Base-by-base conservation (phyloP, 1,140 invertebrate species). In the Hypsibius dujardini region DNA sequence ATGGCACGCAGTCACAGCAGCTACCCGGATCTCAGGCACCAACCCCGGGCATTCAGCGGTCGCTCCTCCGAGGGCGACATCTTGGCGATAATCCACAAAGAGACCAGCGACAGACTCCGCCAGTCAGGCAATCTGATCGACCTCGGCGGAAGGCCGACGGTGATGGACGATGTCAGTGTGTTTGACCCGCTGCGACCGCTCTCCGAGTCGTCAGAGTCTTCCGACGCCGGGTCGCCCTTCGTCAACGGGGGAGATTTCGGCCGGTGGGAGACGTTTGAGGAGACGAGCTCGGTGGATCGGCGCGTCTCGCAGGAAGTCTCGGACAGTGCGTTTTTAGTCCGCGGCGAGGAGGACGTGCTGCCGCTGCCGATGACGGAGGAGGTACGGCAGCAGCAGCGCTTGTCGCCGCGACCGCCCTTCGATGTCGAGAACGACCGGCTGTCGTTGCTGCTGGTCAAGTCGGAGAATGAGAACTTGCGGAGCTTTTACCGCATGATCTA, bases 111-210 rank as follows among this genome's bases (percentile, higher is more conserved):
- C 12, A 12, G 12, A 15, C 42, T 67, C 12, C 12, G 42, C 12
- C 12, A 67, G 42, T 15, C 62, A 7, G 62, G 62, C 12, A 45
- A 67, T 42, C 62, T 67, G 62, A 67, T 67, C 42, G 62, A 67
- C 62, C 42, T 67, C 42, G 62, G 62, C 12, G 12, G 3, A 45
- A 7, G 3, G 12, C 12, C 62, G 62, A 12, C 62, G 12, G 3
- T 67, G 12, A 28, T 28, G 28, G 28, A 28, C 28, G 42, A 67
- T 7, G 42, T 3, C 42, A 12, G 42, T 42, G 12, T 15, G 3
- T 67, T 67, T 42, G 62, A 67, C 45, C 62, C 62, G 42, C 62
- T 67, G 42, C 62, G 62, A 3, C 62, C 62, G 12, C 42, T 67
- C 45, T 67, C 62, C 12, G 62, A 15, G 42, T 67, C 62, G 12